phyloP scores from a whole-genome alignment of 2,797 vertebrate species.

The Amblyopsis hoosieri region DNA sequence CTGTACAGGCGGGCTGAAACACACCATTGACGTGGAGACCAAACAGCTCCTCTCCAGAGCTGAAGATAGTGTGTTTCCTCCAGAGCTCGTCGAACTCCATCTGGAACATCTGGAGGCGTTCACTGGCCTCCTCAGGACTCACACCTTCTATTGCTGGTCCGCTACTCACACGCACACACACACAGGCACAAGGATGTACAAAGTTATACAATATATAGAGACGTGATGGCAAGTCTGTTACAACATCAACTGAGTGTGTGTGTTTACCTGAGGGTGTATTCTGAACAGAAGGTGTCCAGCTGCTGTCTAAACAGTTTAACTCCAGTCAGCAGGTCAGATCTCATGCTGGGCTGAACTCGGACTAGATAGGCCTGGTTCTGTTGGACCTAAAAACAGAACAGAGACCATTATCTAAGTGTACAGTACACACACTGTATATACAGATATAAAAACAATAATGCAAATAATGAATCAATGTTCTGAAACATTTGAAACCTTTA shows the following conservation, averaged over 20 bases:
- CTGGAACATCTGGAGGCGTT: conserved; percentile 83
- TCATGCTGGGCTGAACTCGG: conserved; percentile 80
- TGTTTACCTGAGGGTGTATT: conserved; percentile 76
- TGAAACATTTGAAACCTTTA: no score
- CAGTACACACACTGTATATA: no score
- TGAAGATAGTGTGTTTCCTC: conserved; percentile 80
- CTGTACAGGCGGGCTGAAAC: conserved; percentile 20
- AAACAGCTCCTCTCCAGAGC: conserved; percentile 83
- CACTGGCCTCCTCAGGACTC: conserved; percentile 78
- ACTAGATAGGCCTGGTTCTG: conserved; percentile 80
- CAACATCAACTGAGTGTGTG: not conserved
- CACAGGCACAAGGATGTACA: not conserved
- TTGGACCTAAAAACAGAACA: conserved; percentile 65
- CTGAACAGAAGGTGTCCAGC: conserved; percentile 70
- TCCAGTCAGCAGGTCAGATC: conserved; percentile 74
- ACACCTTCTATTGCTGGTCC: conserved; percentile 77
- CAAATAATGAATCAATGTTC: no score
- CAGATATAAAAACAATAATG: no score
- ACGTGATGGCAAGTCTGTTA: not conserved
- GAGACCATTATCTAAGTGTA: conserved; percentile 1
- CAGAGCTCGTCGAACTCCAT: conserved; percentile 83
- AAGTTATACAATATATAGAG: not conserved
- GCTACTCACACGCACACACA: conserved; percentile 48
- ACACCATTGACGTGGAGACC: conserved; percentile 79
- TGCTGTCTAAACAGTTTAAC: conserved; percentile 73